A percentile compares a stretch with the other conserved stretches of the same genome.
Evolutionary conservation across 2,113 vertebrate genomes (phyloP).

Genomic region (Ailurus styani): DNA sequence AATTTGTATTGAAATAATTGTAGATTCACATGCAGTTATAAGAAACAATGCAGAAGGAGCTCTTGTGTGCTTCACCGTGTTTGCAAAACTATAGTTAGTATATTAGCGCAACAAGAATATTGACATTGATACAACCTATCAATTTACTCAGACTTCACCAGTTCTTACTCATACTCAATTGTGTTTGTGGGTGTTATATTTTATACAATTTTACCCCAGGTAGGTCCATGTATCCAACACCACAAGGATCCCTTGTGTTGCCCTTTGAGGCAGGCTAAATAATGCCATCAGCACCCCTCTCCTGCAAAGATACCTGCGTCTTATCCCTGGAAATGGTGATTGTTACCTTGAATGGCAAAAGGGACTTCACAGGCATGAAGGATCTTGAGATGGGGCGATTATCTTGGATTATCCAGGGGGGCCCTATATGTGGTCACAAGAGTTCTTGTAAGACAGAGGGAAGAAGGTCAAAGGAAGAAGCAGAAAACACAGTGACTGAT

Average conservation of each 20-base stretch:
- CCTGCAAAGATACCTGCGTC: background rate
- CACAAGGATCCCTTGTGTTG: background rate
- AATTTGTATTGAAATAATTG: background rate
- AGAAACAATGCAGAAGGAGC: background rate
- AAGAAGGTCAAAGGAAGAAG: background rate
- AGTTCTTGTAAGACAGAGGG: background rate
- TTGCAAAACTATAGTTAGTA: background rate
- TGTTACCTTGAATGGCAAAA: background rate
- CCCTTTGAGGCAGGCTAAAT: background rate
- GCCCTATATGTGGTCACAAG: background rate
- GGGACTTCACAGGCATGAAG: background rate
- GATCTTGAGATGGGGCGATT: background rate
- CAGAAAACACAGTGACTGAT: background rate
- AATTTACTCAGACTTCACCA: background rate
- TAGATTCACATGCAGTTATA: background rate
- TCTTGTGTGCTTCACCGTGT: background rate
- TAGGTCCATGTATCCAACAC: background rate
- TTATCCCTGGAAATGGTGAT: background rate
- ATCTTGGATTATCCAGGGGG: background rate
- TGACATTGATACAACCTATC: background rate
- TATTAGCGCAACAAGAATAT: background rate
- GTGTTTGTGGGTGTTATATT: background rate
- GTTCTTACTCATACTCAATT: background rate
- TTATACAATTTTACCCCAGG: background rate
- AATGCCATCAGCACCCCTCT: background rate